Evolutionary conservation across 2,113 vertebrate species (phyloP).

Genomic region (Bagarius yarrelli): DNA sequence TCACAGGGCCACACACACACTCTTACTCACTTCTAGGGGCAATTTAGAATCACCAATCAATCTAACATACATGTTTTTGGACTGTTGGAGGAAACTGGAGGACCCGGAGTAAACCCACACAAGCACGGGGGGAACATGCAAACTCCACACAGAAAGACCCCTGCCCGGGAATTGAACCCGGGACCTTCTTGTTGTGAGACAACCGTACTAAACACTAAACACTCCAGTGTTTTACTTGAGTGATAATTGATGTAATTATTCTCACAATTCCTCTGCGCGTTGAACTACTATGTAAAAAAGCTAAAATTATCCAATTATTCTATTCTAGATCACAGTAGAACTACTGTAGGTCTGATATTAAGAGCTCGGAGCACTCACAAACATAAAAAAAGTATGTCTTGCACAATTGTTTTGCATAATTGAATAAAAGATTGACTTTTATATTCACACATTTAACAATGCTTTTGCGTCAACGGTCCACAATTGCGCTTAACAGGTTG

Average conservation of each 20-base stretch:
- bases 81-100: too few relatives aligned
- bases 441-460: not conserved
- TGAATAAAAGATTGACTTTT: not conserved
- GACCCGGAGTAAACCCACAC: too few relatives aligned
- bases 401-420: not conserved
- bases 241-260: constrained; percentile 23
- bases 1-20: too few relatives aligned
- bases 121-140: too few relatives aligned
- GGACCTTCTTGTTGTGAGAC: too few relatives aligned
- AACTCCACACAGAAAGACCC: too few relatives aligned
- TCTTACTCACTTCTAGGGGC: too few relatives aligned
- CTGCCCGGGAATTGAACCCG: too few relatives aligned
- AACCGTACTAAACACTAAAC: too few relatives aligned
- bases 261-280: not conserved
- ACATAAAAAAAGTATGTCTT: not conserved
- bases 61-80: too few relatives aligned
- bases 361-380: not conserved
- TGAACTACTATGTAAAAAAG: not conserved
- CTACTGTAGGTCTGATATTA: not conserved
- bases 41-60: too few relatives aligned
- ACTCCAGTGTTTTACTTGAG: not conserved
- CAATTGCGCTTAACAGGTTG: not conserved
- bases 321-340: not conserved
- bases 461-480: not conserved
- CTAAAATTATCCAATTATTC: not conserved